phyloP scores from a whole-genome alignment of 2,797 vertebrate species.

The Telmatherina bonti region DNA sequence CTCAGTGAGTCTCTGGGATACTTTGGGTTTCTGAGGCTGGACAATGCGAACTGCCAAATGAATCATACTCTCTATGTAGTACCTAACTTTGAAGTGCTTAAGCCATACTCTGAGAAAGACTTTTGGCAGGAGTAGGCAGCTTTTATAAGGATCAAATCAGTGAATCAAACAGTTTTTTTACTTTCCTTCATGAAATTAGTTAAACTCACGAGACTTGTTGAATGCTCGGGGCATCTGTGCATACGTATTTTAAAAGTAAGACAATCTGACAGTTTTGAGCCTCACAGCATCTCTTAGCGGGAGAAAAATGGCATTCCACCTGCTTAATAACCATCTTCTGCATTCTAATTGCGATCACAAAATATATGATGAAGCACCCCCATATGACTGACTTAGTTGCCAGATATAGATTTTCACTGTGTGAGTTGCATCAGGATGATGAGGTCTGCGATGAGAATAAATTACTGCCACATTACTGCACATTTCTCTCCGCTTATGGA shows the following conservation, averaged over 20 bases:
- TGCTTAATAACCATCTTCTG: conserved; percentile 66
- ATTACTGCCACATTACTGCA: conserved; percentile 70
- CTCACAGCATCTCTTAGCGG: conserved; percentile 19
- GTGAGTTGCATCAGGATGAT: conserved; percentile 76
- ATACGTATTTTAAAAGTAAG: neutral
- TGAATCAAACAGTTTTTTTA: conserved; percentile 42
- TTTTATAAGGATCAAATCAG: conserved; percentile 57
- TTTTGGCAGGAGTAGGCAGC: conserved; percentile 48
- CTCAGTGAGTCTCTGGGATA: conserved; percentile 76
- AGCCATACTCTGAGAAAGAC: conserved; percentile 63
- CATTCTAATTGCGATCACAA: conserved; percentile 64
- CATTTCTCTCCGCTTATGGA: conserved; percentile 68
- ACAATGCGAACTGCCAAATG: conserved; percentile 80
- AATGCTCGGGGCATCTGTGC: conserved; percentile 2
- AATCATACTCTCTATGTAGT: conserved; percentile 72
- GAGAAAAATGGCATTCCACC: conserved; percentile 37
- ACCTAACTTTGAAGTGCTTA: conserved; percentile 78
- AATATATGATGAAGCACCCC: conserved; percentile 56
- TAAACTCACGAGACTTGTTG: conserved; percentile 20
- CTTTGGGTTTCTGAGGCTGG: conserved; percentile 76
- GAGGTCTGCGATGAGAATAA: conserved; percentile 74
- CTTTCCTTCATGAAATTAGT: conserved; percentile 34
- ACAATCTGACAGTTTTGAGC: conserved; percentile 16
- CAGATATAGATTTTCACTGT: conserved; percentile 76
- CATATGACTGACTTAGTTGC: conserved; percentile 72